phyloP scores from a whole-genome alignment of 2,113 vertebrate species.

The Tetraodon nigroviridis region DNA sequence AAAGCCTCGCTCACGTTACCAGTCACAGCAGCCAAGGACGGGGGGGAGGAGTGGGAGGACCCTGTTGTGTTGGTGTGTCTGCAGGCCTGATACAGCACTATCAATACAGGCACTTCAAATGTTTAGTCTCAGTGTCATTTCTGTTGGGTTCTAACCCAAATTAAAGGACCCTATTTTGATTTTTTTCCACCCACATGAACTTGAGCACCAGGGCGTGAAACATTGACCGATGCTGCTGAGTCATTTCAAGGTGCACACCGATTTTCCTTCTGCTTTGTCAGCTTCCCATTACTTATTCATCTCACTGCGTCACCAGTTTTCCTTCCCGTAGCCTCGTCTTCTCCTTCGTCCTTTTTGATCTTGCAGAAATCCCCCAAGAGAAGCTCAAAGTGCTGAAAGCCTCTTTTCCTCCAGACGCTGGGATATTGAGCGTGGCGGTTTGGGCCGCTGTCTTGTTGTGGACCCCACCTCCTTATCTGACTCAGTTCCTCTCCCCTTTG shows the following conservation, averaged over 20 bases:
- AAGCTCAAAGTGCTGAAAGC: conserved; percentile 10
- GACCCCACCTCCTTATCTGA: conserved; percentile 21
- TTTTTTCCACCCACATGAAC: conserved; percentile 5
- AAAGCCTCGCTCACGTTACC: conserved; percentile 50
- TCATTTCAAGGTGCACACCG: conserved; percentile 49
- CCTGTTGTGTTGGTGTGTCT: not conserved
- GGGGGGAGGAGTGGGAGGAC: not conserved
- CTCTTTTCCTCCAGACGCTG: conserved; percentile 15
- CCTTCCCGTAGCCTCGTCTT: not conserved
- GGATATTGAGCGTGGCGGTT: conserved; percentile 29
- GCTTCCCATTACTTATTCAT: conserved; percentile 4
- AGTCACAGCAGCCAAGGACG: conserved; percentile 27
- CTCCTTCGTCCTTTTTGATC: conserved; percentile 27
- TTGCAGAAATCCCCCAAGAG: conserved; percentile 17
- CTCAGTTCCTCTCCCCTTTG: conserved; percentile 11
- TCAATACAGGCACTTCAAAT: not conserved
- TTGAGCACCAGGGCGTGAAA: not conserved
- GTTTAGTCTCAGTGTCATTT: not conserved
- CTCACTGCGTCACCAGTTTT: not conserved
- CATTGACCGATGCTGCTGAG: conserved; percentile 32
- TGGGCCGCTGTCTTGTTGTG: conserved; percentile 5
- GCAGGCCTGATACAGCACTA: not conserved
- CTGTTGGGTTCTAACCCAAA: not conserved
- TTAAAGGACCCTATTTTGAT: not conserved
- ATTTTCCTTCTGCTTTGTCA: conserved; percentile 48